Percentiles rank a stretch among this genome's conserved stretches.
Evolutionary conservation across 2,888 invertebrate species (phyloP).

Genomic region (Lypha dubia): DNA sequence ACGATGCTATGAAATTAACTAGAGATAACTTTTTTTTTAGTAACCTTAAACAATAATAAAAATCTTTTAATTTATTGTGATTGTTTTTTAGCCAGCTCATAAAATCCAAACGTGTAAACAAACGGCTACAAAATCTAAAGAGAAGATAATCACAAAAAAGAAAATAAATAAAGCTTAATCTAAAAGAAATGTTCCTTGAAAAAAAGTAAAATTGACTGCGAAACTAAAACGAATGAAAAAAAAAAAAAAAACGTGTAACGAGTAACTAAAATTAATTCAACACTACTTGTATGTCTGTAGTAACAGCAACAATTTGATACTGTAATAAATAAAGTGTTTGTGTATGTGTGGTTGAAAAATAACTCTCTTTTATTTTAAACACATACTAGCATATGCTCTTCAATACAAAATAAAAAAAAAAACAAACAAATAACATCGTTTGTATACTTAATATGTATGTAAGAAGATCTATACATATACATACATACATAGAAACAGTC

Average conservation of each 20-base stretch:
- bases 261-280: neutral
- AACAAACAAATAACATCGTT: neutral
- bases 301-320: neutral
- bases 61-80: conserved; percentile 46
- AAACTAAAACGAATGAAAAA: conserved; percentile 14
- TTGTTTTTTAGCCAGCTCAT: conserved; percentile 35
- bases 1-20: conserved; percentile 76
- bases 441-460: neutral
- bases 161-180: conserved; percentile 3
- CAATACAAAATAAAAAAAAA: too few relatives aligned
- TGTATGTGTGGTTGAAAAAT: conserved; percentile 1
- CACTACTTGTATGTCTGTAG: too few relatives aligned
- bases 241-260: too few relatives aligned
- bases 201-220: conserved; percentile 10
- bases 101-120: conserved; percentile 27
- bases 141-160: conserved; percentile 3
- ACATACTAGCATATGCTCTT: neutral
- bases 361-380: neutral
- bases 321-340: neutral
- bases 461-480: neutral
- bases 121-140: neutral
- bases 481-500: neutral
- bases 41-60: conserved; percentile 68
- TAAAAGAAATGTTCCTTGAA: neutral
- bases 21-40: conserved; percentile 79